Base-by-base conservation (phyloP, 1,140 invertebrate species). In the Pachypsylla venusta region DNA sequence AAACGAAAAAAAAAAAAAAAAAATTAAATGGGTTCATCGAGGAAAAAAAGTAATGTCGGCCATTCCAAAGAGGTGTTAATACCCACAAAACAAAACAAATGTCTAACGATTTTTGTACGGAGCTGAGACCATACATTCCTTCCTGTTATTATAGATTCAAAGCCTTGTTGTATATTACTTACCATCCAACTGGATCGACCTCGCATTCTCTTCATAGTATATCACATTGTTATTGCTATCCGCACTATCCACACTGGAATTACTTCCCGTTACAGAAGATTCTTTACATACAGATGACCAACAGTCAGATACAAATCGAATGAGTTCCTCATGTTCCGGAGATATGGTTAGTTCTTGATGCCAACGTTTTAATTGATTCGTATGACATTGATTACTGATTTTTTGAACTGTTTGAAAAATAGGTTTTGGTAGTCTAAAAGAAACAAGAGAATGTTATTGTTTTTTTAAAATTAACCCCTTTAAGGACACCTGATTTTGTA, bases 231-330 rank as follows among this genome's bases (percentile, higher is more conserved):
- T 48, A 5, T 4, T 48, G 22, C 42, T 48, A 48, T 48, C 42
- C 16, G n/a, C 22, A 48, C n/a, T 19, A 48, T 48, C 42, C 22
- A 19, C 42, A 48, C 42, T 48, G 42, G n/a, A 19, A 19, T n/a
- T 19, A 19, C 42, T 48, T 35, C 42, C 30, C 57, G 20, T 1
- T 59, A 59, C 19, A 2, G 48, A 42, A 30, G 27, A 39, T 58
- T 54, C 3, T 19, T 48, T 48, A 22, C 16, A 48, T 4, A 48
- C 42, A 48, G 42, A 48, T 7, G n/a, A 19, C 42, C 42, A 74
- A 82, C 80, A 81, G 71, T 83, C 81, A 70, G 81, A 78, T 63
- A 85, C 79, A 71, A 78, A 85, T 73, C 79, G 82, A 68, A 84
- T 82, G 54, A 85, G 76, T 72, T 83, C 82, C 67, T 84, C 81